Evolutionary conservation across 1,140 invertebrate species (phyloP).

Genomic region (Pogonomyrmex californicus): DNA sequence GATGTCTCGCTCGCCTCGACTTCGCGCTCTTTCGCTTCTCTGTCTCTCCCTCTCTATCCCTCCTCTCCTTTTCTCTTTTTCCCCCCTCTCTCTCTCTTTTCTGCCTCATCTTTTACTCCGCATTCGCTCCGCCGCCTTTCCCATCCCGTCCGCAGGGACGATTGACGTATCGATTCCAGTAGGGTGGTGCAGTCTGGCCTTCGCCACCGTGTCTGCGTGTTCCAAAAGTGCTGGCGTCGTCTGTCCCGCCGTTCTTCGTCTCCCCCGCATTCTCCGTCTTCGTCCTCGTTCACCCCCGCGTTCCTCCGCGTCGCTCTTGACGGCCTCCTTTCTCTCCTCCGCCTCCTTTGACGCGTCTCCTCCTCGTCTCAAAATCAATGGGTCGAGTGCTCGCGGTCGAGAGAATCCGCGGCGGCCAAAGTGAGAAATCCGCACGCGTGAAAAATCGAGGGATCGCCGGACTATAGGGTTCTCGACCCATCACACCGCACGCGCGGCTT

Average conservation of each 20-base stretch:
- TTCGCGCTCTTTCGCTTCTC: not conserved
- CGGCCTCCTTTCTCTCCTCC: not conserved
- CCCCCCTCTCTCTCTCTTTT: not conserved
- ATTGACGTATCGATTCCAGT: slow-evolving; percentile 83
- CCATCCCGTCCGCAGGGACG: slow-evolving; percentile 71
- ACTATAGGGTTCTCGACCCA: slow-evolving; percentile 6
- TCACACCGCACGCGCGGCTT: not conserved
- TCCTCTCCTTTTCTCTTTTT: not conserved
- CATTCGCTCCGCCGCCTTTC: slow-evolving; percentile 69
- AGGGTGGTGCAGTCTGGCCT: slow-evolving; percentile 79
- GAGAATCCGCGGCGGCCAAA: slow-evolving; percentile 19
- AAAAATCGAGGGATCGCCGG: slow-evolving; percentile 1
- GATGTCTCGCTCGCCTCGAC: not conserved
- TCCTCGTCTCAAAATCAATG: slow-evolving; percentile 59
- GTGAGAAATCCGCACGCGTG: not conserved
- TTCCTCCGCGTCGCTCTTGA: not conserved
- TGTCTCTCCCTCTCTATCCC: not conserved
- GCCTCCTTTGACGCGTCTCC: not conserved
- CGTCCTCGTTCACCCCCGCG: not conserved
- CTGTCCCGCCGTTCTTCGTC: slow-evolving; percentile 65
- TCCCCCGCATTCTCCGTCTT: slow-evolving; percentile 1
- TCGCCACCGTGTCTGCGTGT: slow-evolving; percentile 79
- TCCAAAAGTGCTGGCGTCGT: slow-evolving; percentile 79
- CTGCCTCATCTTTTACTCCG: slow-evolving; percentile 52
- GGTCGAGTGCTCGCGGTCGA: slow-evolving; percentile 45